Conservation (phyloP, 1,140 invertebrate species). For the Campoletis sonorensis region DNA sequence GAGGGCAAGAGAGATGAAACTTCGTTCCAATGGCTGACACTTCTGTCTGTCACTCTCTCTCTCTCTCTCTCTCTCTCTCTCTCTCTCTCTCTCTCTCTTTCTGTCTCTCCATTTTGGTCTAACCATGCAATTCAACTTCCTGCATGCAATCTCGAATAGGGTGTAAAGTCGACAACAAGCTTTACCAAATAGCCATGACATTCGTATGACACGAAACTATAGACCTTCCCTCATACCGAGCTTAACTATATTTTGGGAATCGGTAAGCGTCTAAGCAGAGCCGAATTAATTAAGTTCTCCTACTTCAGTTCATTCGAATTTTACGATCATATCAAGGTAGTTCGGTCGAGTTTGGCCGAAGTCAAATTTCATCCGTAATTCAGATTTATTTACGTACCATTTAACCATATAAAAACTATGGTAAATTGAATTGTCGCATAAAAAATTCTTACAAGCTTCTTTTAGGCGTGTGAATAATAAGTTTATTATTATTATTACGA, state of each 20-base stretch:
- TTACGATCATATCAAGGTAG: too few relatives aligned
- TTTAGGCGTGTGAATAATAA: too few relatives aligned
- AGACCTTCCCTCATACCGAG: not conserved
- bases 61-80: too few relatives aligned
- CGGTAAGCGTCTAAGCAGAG: not conserved
- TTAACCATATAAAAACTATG: too few relatives aligned
- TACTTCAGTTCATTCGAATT: not conserved
- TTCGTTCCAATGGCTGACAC: slow-evolving; percentile 14
- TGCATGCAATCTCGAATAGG: slow-evolving; percentile 8
- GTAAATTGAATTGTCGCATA: too few relatives aligned
- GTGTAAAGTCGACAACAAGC: slow-evolving; percentile 1
- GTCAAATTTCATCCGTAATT: too few relatives aligned
- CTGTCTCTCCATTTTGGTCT: not conserved
- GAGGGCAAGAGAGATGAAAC: not conserved
- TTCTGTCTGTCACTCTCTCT: too few relatives aligned
- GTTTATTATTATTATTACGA: too few relatives aligned
- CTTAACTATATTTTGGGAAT: not conserved
- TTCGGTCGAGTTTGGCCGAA: too few relatives aligned
- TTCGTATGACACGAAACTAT: not conserved
- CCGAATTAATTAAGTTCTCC: not conserved
- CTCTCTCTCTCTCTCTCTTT: not conserved
- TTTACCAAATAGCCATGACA: not conserved
- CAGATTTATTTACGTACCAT: too few relatives aligned
- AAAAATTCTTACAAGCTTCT: too few relatives aligned
- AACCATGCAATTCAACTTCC: slow-evolving; percentile 2